Conservation (phyloP, 1,140 invertebrate genomes). For the Cyphomyrmex costatus region DNA sequence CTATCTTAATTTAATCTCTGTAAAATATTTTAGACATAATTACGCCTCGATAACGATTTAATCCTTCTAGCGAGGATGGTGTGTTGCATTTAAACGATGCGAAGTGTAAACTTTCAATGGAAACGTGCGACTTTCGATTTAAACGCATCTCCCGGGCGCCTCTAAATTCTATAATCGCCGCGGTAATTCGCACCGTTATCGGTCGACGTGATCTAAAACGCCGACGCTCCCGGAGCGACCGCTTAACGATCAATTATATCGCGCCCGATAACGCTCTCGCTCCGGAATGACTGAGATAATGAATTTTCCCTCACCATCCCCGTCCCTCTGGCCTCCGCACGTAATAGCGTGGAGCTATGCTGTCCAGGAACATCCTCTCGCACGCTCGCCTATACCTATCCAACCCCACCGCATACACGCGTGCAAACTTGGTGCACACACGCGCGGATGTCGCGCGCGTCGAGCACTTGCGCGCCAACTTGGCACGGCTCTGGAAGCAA, state of each 20-base stretch:
- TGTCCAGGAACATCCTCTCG: conserved; percentile 76
- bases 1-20: not conserved
- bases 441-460: conserved; percentile 51
- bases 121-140: conserved; percentile 41
- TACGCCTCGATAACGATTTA: not conserved
- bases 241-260: conserved; percentile 82
- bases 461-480: conserved; percentile 78
- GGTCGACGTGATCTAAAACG: conserved; percentile 63
- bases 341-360: conserved; percentile 70
- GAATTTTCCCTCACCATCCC: conserved; percentile 75
- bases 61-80: not conserved
- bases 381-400: conserved; percentile 64
- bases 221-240: conserved; percentile 73
- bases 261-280: conserved; percentile 76
- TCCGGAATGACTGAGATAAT: conserved; percentile 80
- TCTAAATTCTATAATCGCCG: conserved; percentile 57
- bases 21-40: not conserved
- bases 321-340: conserved; percentile 18
- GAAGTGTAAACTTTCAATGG: not conserved
- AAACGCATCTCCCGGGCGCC: not conserved
- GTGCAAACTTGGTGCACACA: conserved; percentile 30
- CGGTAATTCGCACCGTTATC: conserved; percentile 61
- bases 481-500: conserved; percentile 80
- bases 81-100: not conserved
- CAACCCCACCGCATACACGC: conserved; percentile 44